A percentile compares a stretch with the other conserved stretches of the same genome.
These are phyloP conservation scores for Canis aureus DNA, from an alignment of 2,113 vertebrate genomes.

Conservation along the genomic window DNA sequence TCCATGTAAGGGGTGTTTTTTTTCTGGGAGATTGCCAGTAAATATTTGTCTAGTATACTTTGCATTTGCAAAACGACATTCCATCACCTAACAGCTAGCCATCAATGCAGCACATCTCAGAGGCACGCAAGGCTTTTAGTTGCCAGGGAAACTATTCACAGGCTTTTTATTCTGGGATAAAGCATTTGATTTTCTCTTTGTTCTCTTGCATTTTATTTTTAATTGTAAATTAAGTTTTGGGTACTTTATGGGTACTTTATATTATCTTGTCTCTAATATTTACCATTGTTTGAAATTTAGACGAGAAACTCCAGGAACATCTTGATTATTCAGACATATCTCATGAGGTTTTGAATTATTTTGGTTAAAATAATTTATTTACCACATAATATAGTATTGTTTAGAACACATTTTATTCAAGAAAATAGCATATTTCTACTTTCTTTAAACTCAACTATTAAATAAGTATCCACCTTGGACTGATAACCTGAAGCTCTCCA, in stretches of 20 bases:
- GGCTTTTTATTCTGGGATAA: neutral
- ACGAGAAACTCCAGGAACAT: neutral
- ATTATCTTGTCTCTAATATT: conserved; percentile 34
- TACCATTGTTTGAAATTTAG: conserved; percentile 3
- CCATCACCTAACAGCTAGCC: neutral
- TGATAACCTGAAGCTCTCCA: neutral
- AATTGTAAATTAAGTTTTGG: neutral
- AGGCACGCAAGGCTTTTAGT: accelerated
- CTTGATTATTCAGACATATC: conserved; percentile 8
- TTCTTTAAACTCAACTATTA: neutral
- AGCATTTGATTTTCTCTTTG: neutral
- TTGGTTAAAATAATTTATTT: conserved; percentile 22
- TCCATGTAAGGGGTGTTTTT: neutral
- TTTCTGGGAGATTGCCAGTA: neutral
- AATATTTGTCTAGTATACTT: neutral
- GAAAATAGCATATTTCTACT: neutral
- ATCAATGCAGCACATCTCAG: neutral
- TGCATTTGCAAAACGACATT: neutral
- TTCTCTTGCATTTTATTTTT: neutral
- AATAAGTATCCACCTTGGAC: neutral
- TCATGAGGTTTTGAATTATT: neutral
- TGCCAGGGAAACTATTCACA: neutral
- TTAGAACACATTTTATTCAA: neutral
- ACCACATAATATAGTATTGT: neutral
- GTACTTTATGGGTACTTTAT: neutral